A percentile compares a stretch with the other conserved stretches of the same genome.
These are phyloP conservation scores for Coccyzus lansbergi DNA, from an alignment of 2,797 vertebrate species.

Conservation along the genomic window DNA sequence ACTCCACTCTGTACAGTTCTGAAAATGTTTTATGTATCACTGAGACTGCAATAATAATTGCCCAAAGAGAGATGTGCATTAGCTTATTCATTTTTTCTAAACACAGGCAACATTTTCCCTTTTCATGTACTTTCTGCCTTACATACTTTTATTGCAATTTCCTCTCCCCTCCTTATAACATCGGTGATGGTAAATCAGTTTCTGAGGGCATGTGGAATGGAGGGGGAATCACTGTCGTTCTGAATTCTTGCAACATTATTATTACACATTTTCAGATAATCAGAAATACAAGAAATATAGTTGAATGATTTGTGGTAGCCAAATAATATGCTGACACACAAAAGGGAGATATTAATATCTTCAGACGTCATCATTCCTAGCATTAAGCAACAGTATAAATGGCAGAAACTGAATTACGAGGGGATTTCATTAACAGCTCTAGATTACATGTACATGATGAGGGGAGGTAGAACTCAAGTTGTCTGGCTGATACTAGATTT, in stretches of 20 bases:
- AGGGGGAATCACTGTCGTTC: neutral
- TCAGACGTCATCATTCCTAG: neutral
- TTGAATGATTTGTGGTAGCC: neutral
- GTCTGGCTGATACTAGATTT: neutral
- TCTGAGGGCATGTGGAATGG: neutral
- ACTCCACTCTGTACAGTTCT: neutral
- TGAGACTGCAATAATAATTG: neutral
- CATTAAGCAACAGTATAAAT: neutral
- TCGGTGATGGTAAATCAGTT: neutral
- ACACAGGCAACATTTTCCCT: neutral
- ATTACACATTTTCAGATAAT: neutral
- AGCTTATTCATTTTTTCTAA: neutral
- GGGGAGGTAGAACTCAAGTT: neutral
- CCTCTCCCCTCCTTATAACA: neutral
- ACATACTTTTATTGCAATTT: neutral
- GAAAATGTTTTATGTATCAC: constrained; percentile 5
- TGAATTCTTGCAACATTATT: neutral
- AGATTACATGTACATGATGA: neutral
- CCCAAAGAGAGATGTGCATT: neutral
- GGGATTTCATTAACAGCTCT: neutral
- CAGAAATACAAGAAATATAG: neutral
- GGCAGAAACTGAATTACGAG: neutral
- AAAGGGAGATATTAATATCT: neutral
- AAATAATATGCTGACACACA: neutral
- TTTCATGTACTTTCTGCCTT: neutral